phyloP scores from a whole-genome alignment of 2,888 invertebrate species.

The Sericinus montela region DNA sequence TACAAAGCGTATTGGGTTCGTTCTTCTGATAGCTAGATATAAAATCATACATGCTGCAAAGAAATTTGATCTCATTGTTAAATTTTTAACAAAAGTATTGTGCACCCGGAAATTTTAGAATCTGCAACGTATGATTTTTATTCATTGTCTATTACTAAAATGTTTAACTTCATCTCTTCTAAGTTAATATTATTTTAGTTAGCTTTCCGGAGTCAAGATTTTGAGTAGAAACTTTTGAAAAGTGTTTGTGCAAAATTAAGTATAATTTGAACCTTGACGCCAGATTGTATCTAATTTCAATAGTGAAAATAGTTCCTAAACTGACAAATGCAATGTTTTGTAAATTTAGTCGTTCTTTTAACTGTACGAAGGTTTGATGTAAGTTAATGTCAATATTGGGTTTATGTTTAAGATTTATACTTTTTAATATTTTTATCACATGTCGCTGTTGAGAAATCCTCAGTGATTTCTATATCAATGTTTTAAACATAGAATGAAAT shows the following conservation, averaged over 20 bases:
- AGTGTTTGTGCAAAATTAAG: neutral
- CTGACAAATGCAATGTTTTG: constrained; percentile 21
- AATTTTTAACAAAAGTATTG: too few relatives aligned
- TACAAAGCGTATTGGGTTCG: constrained; percentile 42
- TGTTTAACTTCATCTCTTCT: constrained; percentile 56
- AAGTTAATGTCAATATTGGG: constrained; percentile 2
- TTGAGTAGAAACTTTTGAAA: constrained; percentile 17
- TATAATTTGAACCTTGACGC: neutral
- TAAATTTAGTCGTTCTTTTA: constrained; percentile 19
- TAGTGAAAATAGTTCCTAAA: constrained; percentile 30
- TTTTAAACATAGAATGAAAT: neutral
- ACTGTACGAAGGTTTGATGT: neutral
- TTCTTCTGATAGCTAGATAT: constrained; percentile 18
- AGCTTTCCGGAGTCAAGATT: constrained; percentile 32
- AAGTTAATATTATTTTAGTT: constrained; percentile 66
- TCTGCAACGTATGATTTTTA: constrained; percentile 22
- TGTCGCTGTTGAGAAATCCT: neutral
- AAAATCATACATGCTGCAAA: constrained; percentile 21
- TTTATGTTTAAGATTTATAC: neutral
- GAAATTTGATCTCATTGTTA: constrained; percentile 1
- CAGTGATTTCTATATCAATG: neutral
- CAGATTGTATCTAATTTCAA: constrained; percentile 18
- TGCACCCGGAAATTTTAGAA: constrained; percentile 2
- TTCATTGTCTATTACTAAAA: constrained; percentile 41
- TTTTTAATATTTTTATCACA: neutral